Conservation (phyloP, 1,140 invertebrate genomes). For the Pogonognathellus flavescens region DNA sequence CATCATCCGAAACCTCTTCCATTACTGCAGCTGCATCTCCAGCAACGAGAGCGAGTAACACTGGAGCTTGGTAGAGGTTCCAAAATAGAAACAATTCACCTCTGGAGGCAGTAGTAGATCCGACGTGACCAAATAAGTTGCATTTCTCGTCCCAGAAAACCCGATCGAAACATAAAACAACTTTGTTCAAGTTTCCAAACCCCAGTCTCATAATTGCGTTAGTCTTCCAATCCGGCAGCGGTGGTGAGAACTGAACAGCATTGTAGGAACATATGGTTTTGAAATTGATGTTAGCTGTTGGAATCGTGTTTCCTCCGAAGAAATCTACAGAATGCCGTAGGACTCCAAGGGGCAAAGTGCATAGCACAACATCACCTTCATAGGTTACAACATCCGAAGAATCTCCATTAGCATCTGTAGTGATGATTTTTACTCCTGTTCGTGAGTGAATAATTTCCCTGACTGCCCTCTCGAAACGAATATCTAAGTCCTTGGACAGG, state of each 20-base stretch:
- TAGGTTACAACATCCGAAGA: constrained; percentile 50
- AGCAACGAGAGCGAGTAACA: constrained; percentile 92
- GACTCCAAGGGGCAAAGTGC: constrained; percentile 95
- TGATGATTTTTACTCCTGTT: constrained; percentile 85
- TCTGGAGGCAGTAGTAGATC: constrained; percentile 93
- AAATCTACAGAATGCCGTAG: constrained; percentile 83
- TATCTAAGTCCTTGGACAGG: constrained; percentile 91
- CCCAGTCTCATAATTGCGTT: constrained; percentile 90
- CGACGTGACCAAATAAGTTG: constrained; percentile 97
- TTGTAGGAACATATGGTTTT: constrained; percentile 72
- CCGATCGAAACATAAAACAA: constrained; percentile 95
- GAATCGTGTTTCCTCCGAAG: constrained; percentile 60
- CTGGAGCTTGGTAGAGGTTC: constrained; percentile 96
- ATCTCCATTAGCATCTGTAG: constrained; percentile 76
- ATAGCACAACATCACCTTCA: constrained; percentile 78
- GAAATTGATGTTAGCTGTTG: constrained; percentile 64
- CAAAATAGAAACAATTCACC: constrained; percentile 97
- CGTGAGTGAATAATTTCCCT: constrained; percentile 82
- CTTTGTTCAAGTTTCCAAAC: constrained; percentile 98
- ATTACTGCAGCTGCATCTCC: constrained; percentile 97
- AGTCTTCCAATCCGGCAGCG: constrained; percentile 56
- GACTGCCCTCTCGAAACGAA: constrained; percentile 90
- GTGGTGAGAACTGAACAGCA: constrained; percentile 86
- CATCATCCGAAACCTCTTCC: constrained; percentile 97
- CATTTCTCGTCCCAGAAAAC: constrained; percentile 97